Conservation (phyloP, 2,113 vertebrate genomes). For the Chloropsis hardwickii region DNA sequence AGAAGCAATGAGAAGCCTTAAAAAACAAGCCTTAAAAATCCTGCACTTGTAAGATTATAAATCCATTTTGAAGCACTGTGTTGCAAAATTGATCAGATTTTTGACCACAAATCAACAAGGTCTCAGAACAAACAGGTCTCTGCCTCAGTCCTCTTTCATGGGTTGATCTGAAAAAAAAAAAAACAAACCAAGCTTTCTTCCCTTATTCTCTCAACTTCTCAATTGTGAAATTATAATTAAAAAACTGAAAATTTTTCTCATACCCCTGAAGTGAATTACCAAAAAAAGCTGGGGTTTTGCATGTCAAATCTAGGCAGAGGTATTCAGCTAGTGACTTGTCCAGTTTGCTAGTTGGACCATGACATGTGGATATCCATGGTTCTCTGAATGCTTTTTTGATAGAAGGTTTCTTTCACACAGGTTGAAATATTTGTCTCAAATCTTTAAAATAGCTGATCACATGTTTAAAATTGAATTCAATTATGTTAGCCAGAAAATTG, state of each 20-base stretch:
- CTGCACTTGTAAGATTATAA: neutral
- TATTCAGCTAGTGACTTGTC: neutral
- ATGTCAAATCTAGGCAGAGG: neutral
- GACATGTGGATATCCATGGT: neutral
- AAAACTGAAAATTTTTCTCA: neutral
- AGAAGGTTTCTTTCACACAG: neutral
- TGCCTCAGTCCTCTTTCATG: neutral
- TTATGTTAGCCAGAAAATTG: neutral
- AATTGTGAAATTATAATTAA: neutral
- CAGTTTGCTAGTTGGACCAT: neutral
- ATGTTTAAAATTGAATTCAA: neutral
- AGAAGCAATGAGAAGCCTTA: neutral
- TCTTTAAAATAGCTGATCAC: neutral
- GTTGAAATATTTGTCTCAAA: neutral
- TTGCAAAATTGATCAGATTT: neutral
- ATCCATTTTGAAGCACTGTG: neutral
- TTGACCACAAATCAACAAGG: neutral
- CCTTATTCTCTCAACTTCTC: neutral
- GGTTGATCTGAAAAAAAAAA: too few species aligned
- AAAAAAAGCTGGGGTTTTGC: neutral
- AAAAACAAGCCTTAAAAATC: neutral
- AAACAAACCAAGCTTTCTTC: neutral
- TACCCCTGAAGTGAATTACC: neutral
- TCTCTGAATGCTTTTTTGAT: neutral
- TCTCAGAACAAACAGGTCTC: neutral